phyloP scores from a whole-genome alignment of 2,797 vertebrate genomes.

The Tokudaia tokunoshimensis region DNA sequence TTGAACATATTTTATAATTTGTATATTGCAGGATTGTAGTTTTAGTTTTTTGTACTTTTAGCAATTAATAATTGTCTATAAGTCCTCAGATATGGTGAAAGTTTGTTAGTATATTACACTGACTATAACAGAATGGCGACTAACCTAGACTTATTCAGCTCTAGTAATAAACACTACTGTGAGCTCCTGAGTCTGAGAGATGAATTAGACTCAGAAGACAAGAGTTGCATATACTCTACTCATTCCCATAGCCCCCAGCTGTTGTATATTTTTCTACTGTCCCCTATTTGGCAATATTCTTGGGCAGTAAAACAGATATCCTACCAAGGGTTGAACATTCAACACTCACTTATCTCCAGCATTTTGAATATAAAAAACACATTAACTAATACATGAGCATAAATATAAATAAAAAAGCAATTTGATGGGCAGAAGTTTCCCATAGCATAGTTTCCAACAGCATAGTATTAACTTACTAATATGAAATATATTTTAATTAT shows the following conservation, averaged over 20 bases:
- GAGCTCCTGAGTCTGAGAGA: neutral
- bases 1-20: too few relatives aligned
- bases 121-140: too few relatives aligned
- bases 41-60: too few relatives aligned
- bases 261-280: too few relatives aligned
- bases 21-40: too few relatives aligned
- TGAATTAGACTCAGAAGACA: neutral
- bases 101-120: too few relatives aligned
- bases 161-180: neutral
- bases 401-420: neutral
- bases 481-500: neutral
- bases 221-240: neutral
- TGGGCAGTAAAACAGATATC: neutral
- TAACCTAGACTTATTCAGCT: neutral
- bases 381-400: neutral
- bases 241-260: neutral
- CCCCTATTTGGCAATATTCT: neutral
- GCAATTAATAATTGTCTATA: too few relatives aligned
- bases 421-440: neutral
- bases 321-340: neutral
- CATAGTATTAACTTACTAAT: neutral
- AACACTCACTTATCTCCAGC: neutral
- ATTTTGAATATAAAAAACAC: neutral
- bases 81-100: too few relatives aligned
- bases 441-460: neutral